A percentile compares a stretch with the other conserved stretches of the same genome.
These are phyloP conservation scores for Clavelina lepadiformis DNA, from an alignment of 23 tunicate genomes.

Conservation along the genomic window DNA sequence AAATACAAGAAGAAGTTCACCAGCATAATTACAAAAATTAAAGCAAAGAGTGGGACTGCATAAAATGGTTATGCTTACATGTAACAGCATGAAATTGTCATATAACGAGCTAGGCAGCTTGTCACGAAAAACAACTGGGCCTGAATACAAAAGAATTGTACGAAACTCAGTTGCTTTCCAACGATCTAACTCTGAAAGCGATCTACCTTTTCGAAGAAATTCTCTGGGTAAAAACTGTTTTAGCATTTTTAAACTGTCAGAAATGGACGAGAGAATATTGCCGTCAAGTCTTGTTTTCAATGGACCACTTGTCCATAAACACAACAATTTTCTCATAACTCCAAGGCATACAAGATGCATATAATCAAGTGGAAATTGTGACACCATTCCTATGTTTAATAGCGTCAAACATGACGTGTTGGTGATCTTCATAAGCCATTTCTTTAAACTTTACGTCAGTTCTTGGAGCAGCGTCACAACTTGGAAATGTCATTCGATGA, in stretches of 20 bases:
- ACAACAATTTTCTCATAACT: constrained; percentile 19
- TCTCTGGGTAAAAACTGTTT: constrained; percentile 20
- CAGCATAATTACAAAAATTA: background rate
- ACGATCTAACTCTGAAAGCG: constrained; percentile 8
- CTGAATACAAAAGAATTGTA: constrained; percentile 21
- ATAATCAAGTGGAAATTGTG: constrained; percentile 27
- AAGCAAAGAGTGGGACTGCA: background rate
- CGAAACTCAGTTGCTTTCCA: constrained; percentile 52
- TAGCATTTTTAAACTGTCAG: background rate
- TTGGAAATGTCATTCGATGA: background rate
- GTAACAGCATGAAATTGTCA: constrained; percentile 11
- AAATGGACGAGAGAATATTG: background rate
- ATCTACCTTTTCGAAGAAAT: constrained; percentile 14
- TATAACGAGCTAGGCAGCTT: background rate
- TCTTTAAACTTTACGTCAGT: background rate
- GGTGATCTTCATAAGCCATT: constrained; percentile 13
- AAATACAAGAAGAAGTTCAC: background rate
- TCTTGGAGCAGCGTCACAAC: background rate
- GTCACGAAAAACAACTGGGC: constrained; percentile 4
- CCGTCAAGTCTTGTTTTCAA: constrained; percentile 13
- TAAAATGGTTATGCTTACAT: background rate
- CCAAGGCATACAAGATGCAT: constrained; percentile 35
- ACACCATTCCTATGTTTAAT: constrained; percentile 15
- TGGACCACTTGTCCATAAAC: constrained; percentile 21
- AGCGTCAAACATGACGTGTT: background rate